Base-by-base conservation (phyloP, 92 coral and sea anemone species). In the Paragorgia papillata region DNA sequence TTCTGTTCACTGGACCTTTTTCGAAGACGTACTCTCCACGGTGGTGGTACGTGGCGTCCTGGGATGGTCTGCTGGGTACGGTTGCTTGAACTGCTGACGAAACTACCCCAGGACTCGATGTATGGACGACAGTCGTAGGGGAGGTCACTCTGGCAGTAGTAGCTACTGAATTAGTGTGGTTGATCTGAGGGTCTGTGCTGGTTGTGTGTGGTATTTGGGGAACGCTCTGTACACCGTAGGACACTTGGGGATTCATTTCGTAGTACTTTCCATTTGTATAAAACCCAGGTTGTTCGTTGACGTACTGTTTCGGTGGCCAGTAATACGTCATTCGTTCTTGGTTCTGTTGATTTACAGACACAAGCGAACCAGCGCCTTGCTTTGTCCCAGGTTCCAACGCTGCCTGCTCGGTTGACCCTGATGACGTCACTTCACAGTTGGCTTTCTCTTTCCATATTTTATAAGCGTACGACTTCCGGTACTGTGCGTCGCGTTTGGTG, bases 401-500 rank as follows among this genome's bases (percentile, higher is more conserved):
- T 9, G 1, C 33, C 15, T 2, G 22, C 0, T 19, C 30, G 28
- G 27, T 57, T 57, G 8, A 57, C 22, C 9, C 13, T 1, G 27
- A 9, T 1, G 27, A 9, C 43, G 1, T 10, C 9, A 69, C 31
- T 28, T 69, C 76, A n/a, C 37, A 57, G 31, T 34, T 32, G 6
- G 61, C 77, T 32, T 25, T 50, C 57, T 70, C 77, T 27, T 70
- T 70, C 77, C 77, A 70, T 3, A 70, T 70, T 33, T 70, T 70
- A 53, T 70, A 70, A 22, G 77, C 77, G 14, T 70, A 70, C 10
- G 77, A 70, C 77, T 70, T 70, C 1, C 77, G 62, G 40, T 70
- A 70, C 49, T 70, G 77, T 6, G 77, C 77, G 20, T 70, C 77
- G 13, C 77, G 37, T 48, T 70, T 70, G 25, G 60, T 50, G 19